Evolutionary conservation across 1,140 invertebrate genomes (phyloP).

Genomic region (Drosophila gunungcola): DNA sequence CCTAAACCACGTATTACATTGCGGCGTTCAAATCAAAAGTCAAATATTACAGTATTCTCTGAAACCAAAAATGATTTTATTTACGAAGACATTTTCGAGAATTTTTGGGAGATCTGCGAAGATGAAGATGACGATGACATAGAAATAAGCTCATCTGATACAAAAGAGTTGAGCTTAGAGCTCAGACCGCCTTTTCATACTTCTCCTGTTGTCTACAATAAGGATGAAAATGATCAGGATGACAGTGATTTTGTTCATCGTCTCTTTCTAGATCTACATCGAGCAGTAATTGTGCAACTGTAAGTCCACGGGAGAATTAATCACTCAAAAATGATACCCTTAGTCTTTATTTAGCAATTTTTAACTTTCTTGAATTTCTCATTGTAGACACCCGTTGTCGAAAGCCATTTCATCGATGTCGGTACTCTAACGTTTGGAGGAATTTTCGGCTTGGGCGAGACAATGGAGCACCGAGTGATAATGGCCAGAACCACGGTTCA

Average conservation of each 20-base stretch:
- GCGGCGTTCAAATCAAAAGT: background rate
- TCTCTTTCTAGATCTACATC: background rate
- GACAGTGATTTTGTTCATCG: too few species aligned
- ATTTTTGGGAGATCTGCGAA: conserved; percentile 11
- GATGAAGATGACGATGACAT: background rate
- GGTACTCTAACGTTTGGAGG: conserved; percentile 73
- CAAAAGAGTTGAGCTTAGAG: background rate
- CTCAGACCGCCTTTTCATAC: background rate
- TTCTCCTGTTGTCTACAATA: background rate
- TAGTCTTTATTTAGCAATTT: background rate
- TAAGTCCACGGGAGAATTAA: background rate
- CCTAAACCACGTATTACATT: background rate
- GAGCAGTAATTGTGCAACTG: background rate
- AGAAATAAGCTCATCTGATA: background rate
- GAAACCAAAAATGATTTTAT: background rate
- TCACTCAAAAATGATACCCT: background rate
- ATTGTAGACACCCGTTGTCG: conserved; percentile 17
- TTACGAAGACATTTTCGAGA: background rate
- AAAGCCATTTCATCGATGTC: conserved; percentile 79
- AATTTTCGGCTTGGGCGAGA: conserved; percentile 85
- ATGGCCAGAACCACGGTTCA: conserved; percentile 85
- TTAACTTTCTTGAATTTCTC: background rate
- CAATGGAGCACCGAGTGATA: conserved; percentile 86
- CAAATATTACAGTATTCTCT: rapidly evolving
- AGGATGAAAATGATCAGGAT: background rate